Evolutionary conservation across 2,888 invertebrate species (phyloP).

Genomic region (Pelosia muscerda): DNA sequence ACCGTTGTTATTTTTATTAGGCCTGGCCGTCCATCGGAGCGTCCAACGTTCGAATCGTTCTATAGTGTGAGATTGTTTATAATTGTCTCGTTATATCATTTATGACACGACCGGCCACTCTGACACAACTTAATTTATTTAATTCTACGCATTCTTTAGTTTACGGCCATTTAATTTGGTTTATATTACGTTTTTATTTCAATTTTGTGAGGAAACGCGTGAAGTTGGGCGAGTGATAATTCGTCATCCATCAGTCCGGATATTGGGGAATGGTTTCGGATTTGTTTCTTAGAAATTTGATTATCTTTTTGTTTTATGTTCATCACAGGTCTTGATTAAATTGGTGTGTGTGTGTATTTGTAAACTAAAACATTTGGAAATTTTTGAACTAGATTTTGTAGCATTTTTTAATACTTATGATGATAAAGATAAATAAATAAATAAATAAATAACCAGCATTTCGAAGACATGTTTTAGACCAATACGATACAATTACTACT

Average conservation of each 20-base stretch:
- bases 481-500: too few relatives aligned
- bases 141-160: constrained; percentile 54
- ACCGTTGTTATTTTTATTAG: constrained; percentile 63
- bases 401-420: too few relatives aligned
- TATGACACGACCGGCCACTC: constrained; percentile 39
- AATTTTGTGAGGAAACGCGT: constrained; percentile 15
- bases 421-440: too few relatives aligned
- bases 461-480: too few relatives aligned
- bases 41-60: constrained; percentile 30
- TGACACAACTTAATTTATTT: constrained; percentile 54
- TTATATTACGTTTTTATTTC: constrained; percentile 39
- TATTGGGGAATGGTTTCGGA: constrained; percentile 10
- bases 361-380: too few relatives aligned
- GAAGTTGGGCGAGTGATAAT: constrained; percentile 11
- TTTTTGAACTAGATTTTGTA: too few relatives aligned
- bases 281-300: constrained; percentile 3
- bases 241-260: constrained; percentile 26
- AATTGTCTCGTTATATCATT: constrained; percentile 52
- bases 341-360: not conserved
- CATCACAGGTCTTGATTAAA: not conserved
- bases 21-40: constrained; percentile 30
- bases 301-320: not conserved
- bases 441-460: too few relatives aligned
- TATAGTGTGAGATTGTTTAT: constrained; percentile 55
- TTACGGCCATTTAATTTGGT: constrained; percentile 48